Conservation (phyloP, 2,888 invertebrate species). For the Branchellion lobata region DNA sequence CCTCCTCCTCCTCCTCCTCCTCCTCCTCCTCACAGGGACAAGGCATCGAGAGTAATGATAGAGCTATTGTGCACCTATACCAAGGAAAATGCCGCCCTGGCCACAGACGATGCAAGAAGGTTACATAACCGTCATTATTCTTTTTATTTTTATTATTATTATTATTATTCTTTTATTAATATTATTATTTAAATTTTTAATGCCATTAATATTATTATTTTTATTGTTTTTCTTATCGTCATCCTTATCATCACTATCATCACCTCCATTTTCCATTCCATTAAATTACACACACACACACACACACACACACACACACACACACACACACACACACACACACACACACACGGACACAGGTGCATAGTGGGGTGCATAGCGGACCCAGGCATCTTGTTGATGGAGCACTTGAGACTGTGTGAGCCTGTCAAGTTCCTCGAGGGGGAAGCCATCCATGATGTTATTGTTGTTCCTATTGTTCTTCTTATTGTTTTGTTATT, state of each 20-base stretch:
- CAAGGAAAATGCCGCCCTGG: conserved; percentile 92
- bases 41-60: conserved; percentile 93
- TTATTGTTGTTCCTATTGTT: conserved; percentile 54
- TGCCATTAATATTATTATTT: no score
- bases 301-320: no score
- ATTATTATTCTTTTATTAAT: conserved; percentile 1
- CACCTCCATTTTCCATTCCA: no score
- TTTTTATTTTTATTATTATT: background rate
- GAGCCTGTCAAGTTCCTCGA: conserved; percentile 93
- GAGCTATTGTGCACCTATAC: conserved; percentile 93
- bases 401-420: conserved; percentile 87
- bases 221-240: no score
- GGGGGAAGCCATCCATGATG: conserved; percentile 89
- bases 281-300: no score
- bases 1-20: conserved; percentile 6
- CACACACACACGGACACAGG: conserved; percentile 54
- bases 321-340: background rate
- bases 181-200: background rate
- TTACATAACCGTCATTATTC: no score
- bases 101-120: conserved; percentile 83
- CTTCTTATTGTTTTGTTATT: conserved; percentile 56
- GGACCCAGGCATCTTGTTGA: conserved; percentile 88
- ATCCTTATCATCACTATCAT: no score
- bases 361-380: conserved; percentile 93
- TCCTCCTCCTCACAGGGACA: conserved; percentile 78